Percentiles rank a stretch among this genome's conserved stretches.
Conservation (phyloP, 1,140 invertebrate genomes). For the Aplysia californica region DNA sequence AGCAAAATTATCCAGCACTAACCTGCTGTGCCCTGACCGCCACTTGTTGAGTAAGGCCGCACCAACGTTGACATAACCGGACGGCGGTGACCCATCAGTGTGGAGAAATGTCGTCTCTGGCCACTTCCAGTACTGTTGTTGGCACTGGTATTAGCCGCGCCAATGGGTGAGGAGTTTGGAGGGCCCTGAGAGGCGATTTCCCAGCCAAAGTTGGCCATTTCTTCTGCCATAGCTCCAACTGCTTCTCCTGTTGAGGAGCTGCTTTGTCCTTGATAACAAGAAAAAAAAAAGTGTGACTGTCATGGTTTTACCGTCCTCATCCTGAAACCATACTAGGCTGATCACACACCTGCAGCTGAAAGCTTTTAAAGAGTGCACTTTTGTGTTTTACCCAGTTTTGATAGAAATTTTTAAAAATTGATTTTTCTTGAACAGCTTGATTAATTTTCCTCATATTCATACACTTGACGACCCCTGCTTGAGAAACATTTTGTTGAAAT, state of each 20-base stretch:
- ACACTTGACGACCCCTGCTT: not conserved
- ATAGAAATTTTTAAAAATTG: too few species aligned
- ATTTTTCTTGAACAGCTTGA: not conserved
- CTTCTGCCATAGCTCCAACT: slow-evolving; percentile 55
- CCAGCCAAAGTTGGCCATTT: slow-evolving; percentile 60
- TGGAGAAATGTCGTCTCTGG: slow-evolving; percentile 41
- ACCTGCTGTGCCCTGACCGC: slow-evolving; percentile 14
- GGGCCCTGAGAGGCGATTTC: slow-evolving; percentile 52
- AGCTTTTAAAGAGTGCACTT: too few species aligned
- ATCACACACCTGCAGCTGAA: not conserved
- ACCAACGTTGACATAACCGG: slow-evolving; percentile 25
- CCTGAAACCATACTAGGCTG: too few species aligned
- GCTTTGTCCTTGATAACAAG: slow-evolving; percentile 38
- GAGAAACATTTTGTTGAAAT: not conserved
- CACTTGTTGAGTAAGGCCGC: slow-evolving; percentile 8
- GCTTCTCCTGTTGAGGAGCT: slow-evolving; percentile 55
- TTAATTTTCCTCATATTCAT: not conserved
- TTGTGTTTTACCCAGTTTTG: too few species aligned
- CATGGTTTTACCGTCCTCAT: not conserved
- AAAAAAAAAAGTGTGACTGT: not conserved
- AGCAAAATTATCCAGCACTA: not conserved
- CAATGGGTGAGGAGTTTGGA: slow-evolving; percentile 30
- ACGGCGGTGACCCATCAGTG: slow-evolving; percentile 1
- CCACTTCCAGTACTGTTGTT: not conserved
- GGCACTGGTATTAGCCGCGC: not conserved